phyloP scores from a whole-genome alignment of 2,888 invertebrate genomes.

The Dryadula phaetusa region DNA sequence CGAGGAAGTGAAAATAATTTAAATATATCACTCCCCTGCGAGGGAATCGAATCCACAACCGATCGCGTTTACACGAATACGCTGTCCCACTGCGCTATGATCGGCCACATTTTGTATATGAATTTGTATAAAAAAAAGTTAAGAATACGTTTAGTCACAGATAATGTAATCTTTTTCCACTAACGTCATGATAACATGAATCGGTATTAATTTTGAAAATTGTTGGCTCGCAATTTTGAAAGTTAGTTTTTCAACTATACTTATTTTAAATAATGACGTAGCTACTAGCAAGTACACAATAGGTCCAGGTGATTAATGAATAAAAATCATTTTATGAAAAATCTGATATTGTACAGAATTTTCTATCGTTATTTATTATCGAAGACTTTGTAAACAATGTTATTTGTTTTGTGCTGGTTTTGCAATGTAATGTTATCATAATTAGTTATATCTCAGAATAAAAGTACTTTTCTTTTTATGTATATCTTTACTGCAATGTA shows the following conservation, averaged over 20 bases:
- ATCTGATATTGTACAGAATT: slow-evolving; percentile 2
- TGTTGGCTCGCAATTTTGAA: background rate
- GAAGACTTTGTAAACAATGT: slow-evolving; percentile 1
- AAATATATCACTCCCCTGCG: too few species aligned
- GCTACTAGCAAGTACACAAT: background rate
- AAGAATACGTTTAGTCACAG: background rate
- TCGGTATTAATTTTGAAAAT: background rate
- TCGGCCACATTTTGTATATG: too few species aligned
- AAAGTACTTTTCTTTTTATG: background rate
- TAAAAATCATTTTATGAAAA: slow-evolving; percentile 5
- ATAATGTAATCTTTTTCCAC: background rate
- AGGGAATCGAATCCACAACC: too few species aligned
- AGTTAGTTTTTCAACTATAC: background rate
- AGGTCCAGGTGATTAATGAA: background rate
- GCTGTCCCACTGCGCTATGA: too few species aligned
- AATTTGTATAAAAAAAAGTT: too few species aligned
- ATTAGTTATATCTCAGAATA: background rate
- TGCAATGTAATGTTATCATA: slow-evolving; percentile 1
- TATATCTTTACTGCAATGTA: too few species aligned
- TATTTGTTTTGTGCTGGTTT: slow-evolving; percentile 1
- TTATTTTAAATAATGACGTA: background rate
- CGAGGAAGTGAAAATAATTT: too few species aligned
- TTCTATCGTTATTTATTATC: background rate
- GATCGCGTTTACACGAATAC: too few species aligned
- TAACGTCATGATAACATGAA: background rate